phyloP scores from a whole-genome alignment of 2,113 vertebrate species.

The Picathartes gymnocephalus region DNA sequence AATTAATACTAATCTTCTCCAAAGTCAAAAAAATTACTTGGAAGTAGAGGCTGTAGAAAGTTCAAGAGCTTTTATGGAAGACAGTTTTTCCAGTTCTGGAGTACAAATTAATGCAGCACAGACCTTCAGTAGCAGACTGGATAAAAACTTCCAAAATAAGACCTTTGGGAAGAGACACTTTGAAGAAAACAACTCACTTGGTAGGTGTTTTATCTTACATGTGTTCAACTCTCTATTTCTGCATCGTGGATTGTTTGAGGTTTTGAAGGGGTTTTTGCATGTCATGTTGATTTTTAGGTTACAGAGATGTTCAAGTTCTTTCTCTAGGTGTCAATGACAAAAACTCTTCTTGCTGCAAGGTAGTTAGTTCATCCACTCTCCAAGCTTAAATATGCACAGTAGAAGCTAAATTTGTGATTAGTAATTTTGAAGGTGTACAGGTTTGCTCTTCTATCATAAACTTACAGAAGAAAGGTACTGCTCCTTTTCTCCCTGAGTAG shows the following conservation, averaged over 20 bases:
- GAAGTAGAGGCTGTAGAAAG: slow-evolving; percentile 84
- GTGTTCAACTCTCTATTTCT: background rate
- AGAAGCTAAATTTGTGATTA: background rate
- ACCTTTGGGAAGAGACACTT: slow-evolving; percentile 64
- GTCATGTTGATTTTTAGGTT: background rate
- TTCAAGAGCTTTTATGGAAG: slow-evolving; percentile 84
- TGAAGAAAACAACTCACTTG: slow-evolving; percentile 11
- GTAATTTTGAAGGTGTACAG: background rate
- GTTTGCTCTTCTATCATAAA: background rate
- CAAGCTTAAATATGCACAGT: background rate
- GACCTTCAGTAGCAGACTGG: background rate
- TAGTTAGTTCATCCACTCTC: background rate
- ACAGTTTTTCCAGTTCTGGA: slow-evolving; percentile 63
- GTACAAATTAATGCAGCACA: background rate
- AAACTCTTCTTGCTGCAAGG: background rate
- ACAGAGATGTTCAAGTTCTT: background rate
- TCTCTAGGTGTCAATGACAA: background rate
- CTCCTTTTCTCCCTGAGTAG: background rate
- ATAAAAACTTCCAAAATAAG: slow-evolving; percentile 7
- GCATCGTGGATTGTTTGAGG: background rate
- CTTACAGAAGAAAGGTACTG: background rate
- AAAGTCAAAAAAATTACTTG: slow-evolving; percentile 73
- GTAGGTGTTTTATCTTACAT: slow-evolving; percentile 50
- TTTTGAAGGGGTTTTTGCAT: background rate
- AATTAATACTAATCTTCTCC: slow-evolving; percentile 14